Percentiles rank a stretch among this genome's conserved stretches.
Conservation (phyloP, 2,113 vertebrate species). For the Cyphotilapia sp. region DNA sequence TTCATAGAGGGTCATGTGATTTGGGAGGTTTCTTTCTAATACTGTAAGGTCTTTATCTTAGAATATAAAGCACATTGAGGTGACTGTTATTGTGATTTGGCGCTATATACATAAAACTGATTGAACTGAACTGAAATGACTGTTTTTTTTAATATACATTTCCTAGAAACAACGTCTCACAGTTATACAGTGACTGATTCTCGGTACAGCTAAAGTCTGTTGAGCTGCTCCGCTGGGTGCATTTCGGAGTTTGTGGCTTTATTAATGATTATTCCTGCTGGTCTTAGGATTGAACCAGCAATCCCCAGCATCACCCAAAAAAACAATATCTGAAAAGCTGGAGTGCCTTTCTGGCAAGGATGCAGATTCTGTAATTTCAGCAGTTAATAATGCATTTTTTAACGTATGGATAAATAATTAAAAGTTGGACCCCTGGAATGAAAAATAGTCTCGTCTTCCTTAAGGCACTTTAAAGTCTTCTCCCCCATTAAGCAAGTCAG, state of each 20-base stretch:
- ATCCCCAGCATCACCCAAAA: not conserved
- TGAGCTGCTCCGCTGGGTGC: not conserved
- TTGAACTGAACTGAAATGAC: not conserved
- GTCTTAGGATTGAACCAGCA: not conserved
- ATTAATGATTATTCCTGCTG: not conserved
- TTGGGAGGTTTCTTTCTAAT: not conserved
- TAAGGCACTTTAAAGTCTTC: not conserved
- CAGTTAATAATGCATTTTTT: not conserved
- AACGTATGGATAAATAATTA: not conserved
- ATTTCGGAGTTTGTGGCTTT: fast-evolving
- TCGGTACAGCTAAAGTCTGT: not conserved
- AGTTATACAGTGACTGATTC: not conserved
- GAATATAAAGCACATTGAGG: not conserved
- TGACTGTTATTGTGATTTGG: not conserved
- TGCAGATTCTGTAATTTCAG: not conserved
- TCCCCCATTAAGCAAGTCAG: not conserved
- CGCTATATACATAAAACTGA: not conserved
- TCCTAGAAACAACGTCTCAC: not conserved
- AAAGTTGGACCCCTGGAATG: not conserved
- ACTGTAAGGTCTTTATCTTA: fast-evolving
- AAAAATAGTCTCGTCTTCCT: not conserved
- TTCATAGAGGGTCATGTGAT: not conserved
- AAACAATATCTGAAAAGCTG: not conserved
- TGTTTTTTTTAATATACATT: fast-evolving
- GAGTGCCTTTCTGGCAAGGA: not conserved